These are phyloP conservation scores for Lethenteron camtschaticum DNA, from an alignment of 2,113 vertebrate genomes.

Conservation along the genomic window DNA sequence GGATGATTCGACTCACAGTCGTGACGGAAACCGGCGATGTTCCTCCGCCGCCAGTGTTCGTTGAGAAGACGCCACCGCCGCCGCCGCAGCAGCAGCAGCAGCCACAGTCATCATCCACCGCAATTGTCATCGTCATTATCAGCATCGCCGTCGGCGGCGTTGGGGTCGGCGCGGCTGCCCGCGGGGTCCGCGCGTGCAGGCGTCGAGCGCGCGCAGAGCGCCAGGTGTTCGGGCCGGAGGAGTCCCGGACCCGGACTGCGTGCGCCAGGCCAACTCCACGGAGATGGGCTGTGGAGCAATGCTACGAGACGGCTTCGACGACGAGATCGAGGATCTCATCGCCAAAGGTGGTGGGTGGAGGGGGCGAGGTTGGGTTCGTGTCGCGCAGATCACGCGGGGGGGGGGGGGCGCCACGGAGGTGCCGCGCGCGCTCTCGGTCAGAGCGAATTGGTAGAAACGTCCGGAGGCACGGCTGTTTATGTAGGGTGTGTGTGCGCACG, in stretches of 20 bases:
- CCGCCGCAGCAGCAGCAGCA: too few relatives aligned
- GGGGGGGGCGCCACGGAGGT: background rate
- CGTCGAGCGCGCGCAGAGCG: conserved; percentile 18
- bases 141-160: background rate
- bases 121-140: too few relatives aligned
- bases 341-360: conserved; percentile 30
- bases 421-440: background rate
- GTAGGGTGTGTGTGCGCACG: background rate
- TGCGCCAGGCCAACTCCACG: conserved; percentile 57
- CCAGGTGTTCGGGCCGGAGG: conserved; percentile 26
- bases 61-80: too few relatives aligned
- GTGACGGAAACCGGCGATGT: too few relatives aligned
- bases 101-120: too few relatives aligned
- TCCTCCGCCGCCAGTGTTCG: too few relatives aligned
- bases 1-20: too few relatives aligned
- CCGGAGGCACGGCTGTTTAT: background rate
- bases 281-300: conserved; percentile 56
- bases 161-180: conserved; percentile 10
- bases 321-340: conserved; percentile 57
- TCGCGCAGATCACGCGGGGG: background rate
- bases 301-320: conserved; percentile 55
- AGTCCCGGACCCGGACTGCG: conserved; percentile 49
- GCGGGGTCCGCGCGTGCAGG: conserved; percentile 4
- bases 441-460: background rate
- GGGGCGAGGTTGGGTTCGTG: background rate